Evolutionary conservation across 2,113 vertebrate genomes (phyloP), one percentile per base, ranked within the genome.

Genomic region (Phasianus colchicus): DNA sequence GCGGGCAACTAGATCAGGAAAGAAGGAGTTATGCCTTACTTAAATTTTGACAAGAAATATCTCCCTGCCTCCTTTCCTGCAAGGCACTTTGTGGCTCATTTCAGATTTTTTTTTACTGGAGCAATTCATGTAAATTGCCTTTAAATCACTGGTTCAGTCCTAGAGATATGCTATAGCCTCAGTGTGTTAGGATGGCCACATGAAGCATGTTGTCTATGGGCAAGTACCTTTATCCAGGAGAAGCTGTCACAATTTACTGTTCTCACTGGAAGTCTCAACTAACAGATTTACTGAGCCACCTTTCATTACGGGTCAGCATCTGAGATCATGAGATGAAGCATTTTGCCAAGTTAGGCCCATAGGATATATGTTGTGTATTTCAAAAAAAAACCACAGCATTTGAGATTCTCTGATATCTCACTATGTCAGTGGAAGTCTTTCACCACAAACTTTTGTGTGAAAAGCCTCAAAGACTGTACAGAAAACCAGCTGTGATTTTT

Each of bases 101-200:
- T 86, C 80, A 82, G 66, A 55, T 15, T 52, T 52, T 71, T 85
- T 88, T 74, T 1, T 15, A 61, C 80, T 30, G 32, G 65, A 77
- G 81, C 60, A 66, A 78, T 81, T 67, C 27, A 8, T 55, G 54
- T 71, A 42, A 50, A 25, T 55, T 76, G 32, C 66, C 55, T 81
- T 73, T 71, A 47, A 74, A 43, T 54, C 8, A 2, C 21, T 70
- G 40, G 7, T 40, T 66, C 45, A 54, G 48, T 57, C 54, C 54
- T 47, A 54, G 29, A 70, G 42, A 52, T 8, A 2, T 17, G 32
- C 52, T 55, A 47, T 2, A n/a, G 81, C n/a, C 60, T 36, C 45
- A 21, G 42, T 19, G 7, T 30, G 32, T 16, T 43, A 6, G 1
- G 9, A 5, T 0, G 6, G 30, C n/a, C 77, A 36, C 42, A 22